These are phyloP conservation scores for Capricornis sumatraensis DNA, from an alignment of 2,113 vertebrate genomes.

Conservation along the genomic window DNA sequence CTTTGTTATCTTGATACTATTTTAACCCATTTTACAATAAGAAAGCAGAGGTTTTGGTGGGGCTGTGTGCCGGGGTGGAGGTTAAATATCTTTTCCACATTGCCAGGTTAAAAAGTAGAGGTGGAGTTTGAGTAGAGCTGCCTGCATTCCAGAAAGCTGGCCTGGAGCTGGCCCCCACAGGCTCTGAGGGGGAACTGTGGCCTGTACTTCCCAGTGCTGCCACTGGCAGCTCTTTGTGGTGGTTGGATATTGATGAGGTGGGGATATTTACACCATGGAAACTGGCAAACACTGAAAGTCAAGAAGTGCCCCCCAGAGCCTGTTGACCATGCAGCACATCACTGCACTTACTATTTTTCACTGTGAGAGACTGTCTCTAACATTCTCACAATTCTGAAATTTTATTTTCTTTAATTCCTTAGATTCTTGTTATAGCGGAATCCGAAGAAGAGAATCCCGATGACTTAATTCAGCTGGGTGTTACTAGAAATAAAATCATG, in stretches of 20 bases:
- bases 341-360: background rate
- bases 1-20: background rate
- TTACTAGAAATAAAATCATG: constrained; percentile 94
- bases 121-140: background rate
- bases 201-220: background rate
- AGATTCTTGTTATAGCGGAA: constrained; percentile 82
- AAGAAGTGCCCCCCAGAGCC: background rate
- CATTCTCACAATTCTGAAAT: background rate
- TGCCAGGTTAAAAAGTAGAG: background rate
- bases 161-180: background rate
- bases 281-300: background rate
- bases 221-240: background rate
- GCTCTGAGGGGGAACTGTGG: rapidly evolving
- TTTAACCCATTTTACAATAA: background rate
- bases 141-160: background rate
- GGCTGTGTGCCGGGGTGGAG: background rate
- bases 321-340: background rate
- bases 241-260: background rate
- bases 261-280: background rate
- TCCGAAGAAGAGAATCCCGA: constrained; percentile 69
- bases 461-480: constrained; percentile 70
- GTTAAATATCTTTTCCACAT: background rate
- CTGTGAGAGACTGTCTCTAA: background rate
- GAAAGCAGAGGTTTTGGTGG: background rate
- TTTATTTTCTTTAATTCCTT: constrained; percentile 1